Conservation (phyloP, 2,113 vertebrate species). For the Columba livia region DNA sequence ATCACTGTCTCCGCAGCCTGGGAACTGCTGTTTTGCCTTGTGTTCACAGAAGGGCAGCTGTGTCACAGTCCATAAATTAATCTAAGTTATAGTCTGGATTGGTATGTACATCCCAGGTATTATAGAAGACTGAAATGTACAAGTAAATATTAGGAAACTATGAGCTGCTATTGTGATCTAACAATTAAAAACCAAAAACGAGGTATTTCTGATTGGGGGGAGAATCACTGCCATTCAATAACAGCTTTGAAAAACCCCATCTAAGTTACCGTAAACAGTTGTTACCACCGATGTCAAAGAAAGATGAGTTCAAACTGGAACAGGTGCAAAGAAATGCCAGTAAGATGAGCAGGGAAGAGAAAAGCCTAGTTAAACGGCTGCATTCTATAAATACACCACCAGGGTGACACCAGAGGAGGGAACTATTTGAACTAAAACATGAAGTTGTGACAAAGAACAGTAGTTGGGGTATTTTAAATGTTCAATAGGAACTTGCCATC, state of each 20-base stretch:
- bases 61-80: background rate
- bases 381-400: background rate
- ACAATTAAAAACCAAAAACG: background rate
- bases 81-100: background rate
- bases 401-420: background rate
- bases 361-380: background rate
- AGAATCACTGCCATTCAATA: accelerated
- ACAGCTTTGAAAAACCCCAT: background rate
- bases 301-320: background rate
- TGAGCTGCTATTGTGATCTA: background rate
- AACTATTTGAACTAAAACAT: background rate
- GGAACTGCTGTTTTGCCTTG: background rate
- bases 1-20: background rate
- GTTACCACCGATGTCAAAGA: background rate
- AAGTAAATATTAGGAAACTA: background rate
- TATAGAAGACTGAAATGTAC: background rate
- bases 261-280: background rate
- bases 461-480: background rate
- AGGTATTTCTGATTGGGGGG: background rate
- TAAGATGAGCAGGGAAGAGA: background rate
- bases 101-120: background rate
- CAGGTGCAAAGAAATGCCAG: background rate
- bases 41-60: background rate
- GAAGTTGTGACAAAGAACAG: background rate
- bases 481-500: background rate